Base-by-base conservation (phyloP, 2,888 invertebrate species). In the Leptopterna dolabrata region DNA sequence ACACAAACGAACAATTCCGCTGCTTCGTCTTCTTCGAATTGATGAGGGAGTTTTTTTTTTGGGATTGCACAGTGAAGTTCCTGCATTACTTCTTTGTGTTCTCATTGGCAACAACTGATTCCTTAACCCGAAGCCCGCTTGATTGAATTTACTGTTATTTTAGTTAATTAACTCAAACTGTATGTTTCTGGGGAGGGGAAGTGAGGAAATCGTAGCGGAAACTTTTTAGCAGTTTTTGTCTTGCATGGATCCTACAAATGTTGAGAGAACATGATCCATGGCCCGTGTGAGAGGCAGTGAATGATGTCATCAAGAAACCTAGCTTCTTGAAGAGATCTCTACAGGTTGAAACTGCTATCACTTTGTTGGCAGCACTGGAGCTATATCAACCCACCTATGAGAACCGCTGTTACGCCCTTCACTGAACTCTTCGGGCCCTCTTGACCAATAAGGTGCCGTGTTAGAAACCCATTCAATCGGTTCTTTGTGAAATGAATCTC, bases 401-500 rank as follows among this genome's bases (percentile, higher is more conserved):
- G 36, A 51, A 30, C 3, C 51, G 11, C 7, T 47, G 36, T 86
- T 55, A 76, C 41, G 55, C 70, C 70, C n/a, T 19, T 9, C n/a
- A n/a, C 9, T n/a, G 30, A 41, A n/a, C 27, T 4, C 36, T 24
- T 41, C 4, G 47, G 11, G 0, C 19, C 13, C 3, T 14, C n/a
- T 24, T 43, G 36, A 29, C 89, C 89, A 89, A 89, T 89, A 83
- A 73, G 81, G 86, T 27, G n/a, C 27, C 83, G 30, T 81, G 55
- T 89, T 88, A 47, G 43, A 87, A 82, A 76, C 87, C 88, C 89
- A 89, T 89, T 89, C 89, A 89, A 89, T 87, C 85, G 88, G 82
- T 89, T 89, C 89, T 89, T 89, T 89, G 89, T 89, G 89, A 90
- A 89, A 51, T 51, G 51, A 51, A 83, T 83, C 81, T 51, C 55